Conservation (phyloP, 2,797 vertebrate species). For the Gallinago nigripennis region DNA sequence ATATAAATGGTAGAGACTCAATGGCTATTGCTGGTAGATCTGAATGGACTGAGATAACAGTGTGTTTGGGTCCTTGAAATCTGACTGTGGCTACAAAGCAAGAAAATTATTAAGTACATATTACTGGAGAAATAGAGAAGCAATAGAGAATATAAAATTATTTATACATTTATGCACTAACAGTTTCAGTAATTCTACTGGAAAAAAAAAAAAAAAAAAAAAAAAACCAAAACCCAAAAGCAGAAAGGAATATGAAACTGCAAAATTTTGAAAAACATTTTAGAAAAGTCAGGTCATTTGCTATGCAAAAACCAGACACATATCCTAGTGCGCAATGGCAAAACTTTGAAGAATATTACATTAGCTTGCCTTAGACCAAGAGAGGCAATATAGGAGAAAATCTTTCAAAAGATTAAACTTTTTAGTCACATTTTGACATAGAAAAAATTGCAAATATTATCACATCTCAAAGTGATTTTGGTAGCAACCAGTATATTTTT, state of each 20-base stretch:
- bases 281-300: not conserved
- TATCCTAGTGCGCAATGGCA: not conserved
- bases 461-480: not conserved
- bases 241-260: not conserved
- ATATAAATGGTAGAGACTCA: not conserved
- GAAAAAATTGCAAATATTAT: not conserved
- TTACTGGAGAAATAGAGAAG: not conserved
- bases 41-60: not conserved
- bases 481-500: not conserved
- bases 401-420: not conserved
- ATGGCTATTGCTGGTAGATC: not conserved
- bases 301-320: not conserved
- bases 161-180: not conserved
- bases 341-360: not conserved
- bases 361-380: not conserved
- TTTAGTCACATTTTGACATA: not conserved
- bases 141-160: not conserved
- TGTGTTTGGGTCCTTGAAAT: not conserved
- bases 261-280: not conserved
- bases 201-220: not conserved
- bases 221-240: not conserved
- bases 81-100: not conserved
- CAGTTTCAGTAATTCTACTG: not conserved
- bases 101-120: not conserved
- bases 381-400: not conserved